Percentiles rank a stretch among this genome's conserved stretches.
These are phyloP conservation scores for Schizaphis graminum DNA, from an alignment of 2,888 invertebrate species.

Conservation along the genomic window DNA sequence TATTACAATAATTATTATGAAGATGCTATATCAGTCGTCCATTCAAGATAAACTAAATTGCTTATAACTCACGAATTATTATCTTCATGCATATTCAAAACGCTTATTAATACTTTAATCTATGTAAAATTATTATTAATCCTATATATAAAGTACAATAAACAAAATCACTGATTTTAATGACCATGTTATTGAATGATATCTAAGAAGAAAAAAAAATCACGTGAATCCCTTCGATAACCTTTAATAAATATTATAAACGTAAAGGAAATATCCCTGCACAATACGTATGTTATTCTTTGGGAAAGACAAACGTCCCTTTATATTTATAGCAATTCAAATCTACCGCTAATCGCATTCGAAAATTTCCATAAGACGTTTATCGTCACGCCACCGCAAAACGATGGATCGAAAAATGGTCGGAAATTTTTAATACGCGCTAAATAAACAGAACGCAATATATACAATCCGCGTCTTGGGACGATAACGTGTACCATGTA, in stretches of 20 bases:
- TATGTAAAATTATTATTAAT: not conserved
- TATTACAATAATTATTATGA: not conserved
- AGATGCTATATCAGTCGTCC: not conserved
- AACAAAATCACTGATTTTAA: not conserved
- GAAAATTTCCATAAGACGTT: constrained; percentile 12
- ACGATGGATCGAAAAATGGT: not conserved
- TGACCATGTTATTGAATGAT: not conserved
- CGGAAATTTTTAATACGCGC: not conserved
- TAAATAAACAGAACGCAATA: not conserved
- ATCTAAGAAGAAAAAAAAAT: not conserved
- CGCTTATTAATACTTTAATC: not conserved
- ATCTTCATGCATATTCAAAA: not conserved
- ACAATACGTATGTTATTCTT: constrained; percentile 7
- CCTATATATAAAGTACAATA: not conserved
- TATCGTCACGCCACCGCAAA: not conserved
- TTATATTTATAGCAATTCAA: not conserved
- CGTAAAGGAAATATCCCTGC: not conserved
- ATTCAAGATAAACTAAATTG: not conserved
- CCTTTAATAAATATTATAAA: not conserved
- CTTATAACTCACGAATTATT: not conserved
- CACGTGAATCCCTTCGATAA: not conserved
- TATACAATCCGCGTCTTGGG: not conserved
- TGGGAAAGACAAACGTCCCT: not conserved
- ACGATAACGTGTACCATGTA: not conserved
- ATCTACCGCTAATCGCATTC: not conserved